These are phyloP conservation scores for Thamnaconus septentrionalis DNA, from an alignment of 2,113 vertebrate genomes.

Conservation along the genomic window DNA sequence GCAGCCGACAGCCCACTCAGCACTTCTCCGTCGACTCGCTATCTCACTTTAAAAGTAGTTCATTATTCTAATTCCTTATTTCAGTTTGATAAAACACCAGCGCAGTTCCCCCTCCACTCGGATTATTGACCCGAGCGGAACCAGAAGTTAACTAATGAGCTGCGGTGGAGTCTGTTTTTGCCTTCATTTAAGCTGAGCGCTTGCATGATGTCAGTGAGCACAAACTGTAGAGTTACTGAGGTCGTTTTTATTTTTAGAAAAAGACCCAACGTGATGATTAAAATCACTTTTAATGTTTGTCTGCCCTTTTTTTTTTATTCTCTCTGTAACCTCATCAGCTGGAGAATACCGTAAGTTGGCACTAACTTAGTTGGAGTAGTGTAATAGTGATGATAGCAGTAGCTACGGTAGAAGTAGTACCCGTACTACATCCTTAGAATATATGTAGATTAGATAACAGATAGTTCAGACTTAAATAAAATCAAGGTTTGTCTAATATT, in stretches of 20 bases:
- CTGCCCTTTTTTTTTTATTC: conserved; percentile 23
- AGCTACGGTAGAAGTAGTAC: not conserved
- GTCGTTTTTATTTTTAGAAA: no score
- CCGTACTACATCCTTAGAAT: conserved; percentile 4
- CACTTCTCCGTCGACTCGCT: conserved; percentile 39
- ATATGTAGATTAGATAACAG: conserved; percentile 17
- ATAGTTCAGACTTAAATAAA: not conserved
- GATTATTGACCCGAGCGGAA: conserved; percentile 29
- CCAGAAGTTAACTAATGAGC: conserved; percentile 27
- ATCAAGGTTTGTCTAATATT: no score
- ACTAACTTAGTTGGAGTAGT: not conserved
- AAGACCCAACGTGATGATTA: no score
- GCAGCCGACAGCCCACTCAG: conserved; percentile 26
- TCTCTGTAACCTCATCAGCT: conserved; percentile 35
- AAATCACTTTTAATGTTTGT: conserved; percentile 1
- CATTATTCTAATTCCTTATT: conserved; percentile 34
- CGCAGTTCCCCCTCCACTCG: conserved; percentile 16
- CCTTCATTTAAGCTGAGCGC: conserved; percentile 6
- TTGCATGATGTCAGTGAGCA: not conserved
- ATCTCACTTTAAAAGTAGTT: conserved; percentile 22
- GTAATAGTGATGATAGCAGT: not conserved
- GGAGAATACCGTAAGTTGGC: conserved; percentile 61
- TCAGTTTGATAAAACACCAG: conserved; percentile 19
- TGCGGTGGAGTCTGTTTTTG: not conserved
- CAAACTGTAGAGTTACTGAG: not conserved